phyloP scores from a whole-genome alignment of 1,140 invertebrate genomes.

The Goniozus legneri region DNA sequence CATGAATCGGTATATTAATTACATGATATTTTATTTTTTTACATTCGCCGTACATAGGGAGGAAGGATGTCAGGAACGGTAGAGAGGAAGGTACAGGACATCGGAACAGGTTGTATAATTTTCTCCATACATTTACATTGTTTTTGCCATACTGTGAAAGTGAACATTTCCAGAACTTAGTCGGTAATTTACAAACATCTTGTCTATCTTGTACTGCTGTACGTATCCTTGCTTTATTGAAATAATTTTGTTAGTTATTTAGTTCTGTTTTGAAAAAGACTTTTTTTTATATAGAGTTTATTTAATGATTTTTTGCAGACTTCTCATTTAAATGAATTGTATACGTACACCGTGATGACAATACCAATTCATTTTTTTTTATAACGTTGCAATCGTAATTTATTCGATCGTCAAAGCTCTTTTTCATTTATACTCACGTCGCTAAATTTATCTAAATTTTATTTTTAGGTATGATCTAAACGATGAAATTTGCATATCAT shows the following conservation, averaged over 20 bases:
- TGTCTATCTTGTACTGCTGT: constrained; percentile 45
- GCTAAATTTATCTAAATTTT: too few species aligned
- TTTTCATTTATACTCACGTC: too few species aligned
- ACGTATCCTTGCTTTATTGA: constrained; percentile 39
- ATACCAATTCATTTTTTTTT: too few species aligned
- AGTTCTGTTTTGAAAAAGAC: too few species aligned
- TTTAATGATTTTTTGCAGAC: too few species aligned
- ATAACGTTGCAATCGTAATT: too few species aligned
- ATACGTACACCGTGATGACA: too few species aligned
- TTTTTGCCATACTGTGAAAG: constrained; percentile 36
- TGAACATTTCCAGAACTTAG: constrained; percentile 39
- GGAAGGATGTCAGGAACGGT: constrained; percentile 24
- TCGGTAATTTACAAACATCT: constrained; percentile 44
- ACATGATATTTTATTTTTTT: constrained; percentile 50
- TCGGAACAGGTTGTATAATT: constrained; percentile 18
- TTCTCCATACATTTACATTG: constrained; percentile 43
- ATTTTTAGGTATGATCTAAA: too few species aligned
- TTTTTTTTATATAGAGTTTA: too few species aligned
- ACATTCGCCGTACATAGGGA: constrained; percentile 45
- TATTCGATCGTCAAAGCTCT: too few species aligned
- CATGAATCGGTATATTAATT: constrained; percentile 42
- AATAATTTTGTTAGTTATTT: constrained; percentile 12
- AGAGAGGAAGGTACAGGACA: constrained; percentile 17
- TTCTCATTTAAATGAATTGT: too few species aligned
- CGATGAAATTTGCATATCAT: too few species aligned